These are phyloP conservation scores for Phanerotoma sp. DNA, from an alignment of 2,888 invertebrate genomes.

Conservation along the genomic window DNA sequence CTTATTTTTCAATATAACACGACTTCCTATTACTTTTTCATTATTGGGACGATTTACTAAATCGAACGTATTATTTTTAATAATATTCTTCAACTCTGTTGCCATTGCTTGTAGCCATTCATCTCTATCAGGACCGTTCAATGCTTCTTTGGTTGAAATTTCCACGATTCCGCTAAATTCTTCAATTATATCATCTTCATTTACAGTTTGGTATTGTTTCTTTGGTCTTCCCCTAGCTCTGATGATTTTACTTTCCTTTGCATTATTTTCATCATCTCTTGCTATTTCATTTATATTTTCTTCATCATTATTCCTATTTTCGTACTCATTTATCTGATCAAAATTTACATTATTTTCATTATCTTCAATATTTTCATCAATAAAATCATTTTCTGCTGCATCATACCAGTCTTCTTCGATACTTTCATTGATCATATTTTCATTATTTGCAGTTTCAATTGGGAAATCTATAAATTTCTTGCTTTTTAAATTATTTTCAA, in stretches of 20 bases:
- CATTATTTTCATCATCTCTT: conserved; percentile 8
- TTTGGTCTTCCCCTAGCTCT: conserved; percentile 20
- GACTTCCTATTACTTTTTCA: conserved; percentile 22
- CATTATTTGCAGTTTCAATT: conserved; percentile 1
- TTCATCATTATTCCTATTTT: too few relatives aligned
- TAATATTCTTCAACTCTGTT: conserved; percentile 22
- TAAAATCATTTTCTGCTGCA: not conserved
- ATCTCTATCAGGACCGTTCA: conserved; percentile 3
- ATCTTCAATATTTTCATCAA: not conserved
- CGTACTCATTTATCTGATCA: too few relatives aligned
- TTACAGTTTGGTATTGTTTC: not conserved
- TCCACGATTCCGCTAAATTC: conserved; percentile 9
- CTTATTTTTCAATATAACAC: conserved; percentile 29
- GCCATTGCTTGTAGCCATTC: conserved; percentile 23
- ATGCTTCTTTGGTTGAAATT: conserved; percentile 15
- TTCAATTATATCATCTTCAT: not conserved
- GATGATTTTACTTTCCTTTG: conserved; percentile 6
- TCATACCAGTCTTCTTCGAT: not conserved
- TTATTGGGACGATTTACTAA: conserved; percentile 22
- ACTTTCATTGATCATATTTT: not conserved
- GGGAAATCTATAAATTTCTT: conserved; percentile 1
- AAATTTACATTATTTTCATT: too few relatives aligned
- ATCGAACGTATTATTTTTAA: conserved; percentile 23
- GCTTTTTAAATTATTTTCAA: conserved; percentile 13
- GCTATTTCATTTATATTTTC: not conserved